These are phyloP conservation scores for Nipponia nippon DNA, from an alignment of 2,113 vertebrate genomes.

Conservation along the genomic window DNA sequence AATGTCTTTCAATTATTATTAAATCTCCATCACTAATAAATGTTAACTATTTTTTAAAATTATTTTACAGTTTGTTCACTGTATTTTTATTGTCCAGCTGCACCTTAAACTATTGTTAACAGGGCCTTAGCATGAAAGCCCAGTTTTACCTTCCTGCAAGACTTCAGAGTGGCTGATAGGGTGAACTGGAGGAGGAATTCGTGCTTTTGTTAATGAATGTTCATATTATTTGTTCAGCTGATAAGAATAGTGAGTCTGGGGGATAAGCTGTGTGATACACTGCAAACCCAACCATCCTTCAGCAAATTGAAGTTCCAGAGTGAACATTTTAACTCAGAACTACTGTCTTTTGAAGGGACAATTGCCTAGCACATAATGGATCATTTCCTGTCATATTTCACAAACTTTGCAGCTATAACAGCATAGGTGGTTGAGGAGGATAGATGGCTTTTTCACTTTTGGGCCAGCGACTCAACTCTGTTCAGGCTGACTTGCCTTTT, in stretches of 20 bases:
- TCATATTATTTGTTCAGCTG: not conserved
- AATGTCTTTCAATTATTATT: not conserved
- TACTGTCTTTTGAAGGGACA: not conserved
- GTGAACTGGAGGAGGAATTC: not conserved
- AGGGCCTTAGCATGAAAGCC: not conserved
- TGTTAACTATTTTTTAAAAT: not conserved
- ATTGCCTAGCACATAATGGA: not conserved
- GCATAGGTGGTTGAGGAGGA: not conserved
- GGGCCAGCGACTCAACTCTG: not conserved
- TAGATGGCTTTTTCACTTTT: not conserved
- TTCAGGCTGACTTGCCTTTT: not conserved
- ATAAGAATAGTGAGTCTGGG: not conserved
- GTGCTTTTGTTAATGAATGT: not conserved
- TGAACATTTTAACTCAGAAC: not conserved
- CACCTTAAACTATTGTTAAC: not conserved
- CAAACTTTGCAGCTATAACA: not conserved
- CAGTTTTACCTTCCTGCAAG: not conserved
- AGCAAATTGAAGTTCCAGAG: not conserved
- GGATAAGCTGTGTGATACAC: not conserved
- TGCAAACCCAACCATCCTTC: not conserved
- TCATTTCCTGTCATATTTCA: not conserved
- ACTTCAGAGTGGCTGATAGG: not conserved
- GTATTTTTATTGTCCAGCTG: not conserved
- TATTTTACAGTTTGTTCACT: not conserved
- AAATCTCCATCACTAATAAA: not conserved